These are phyloP conservation scores for Hippocampus barbouri DNA, from an alignment of 2,113 vertebrate genomes.

Conservation along the genomic window DNA sequence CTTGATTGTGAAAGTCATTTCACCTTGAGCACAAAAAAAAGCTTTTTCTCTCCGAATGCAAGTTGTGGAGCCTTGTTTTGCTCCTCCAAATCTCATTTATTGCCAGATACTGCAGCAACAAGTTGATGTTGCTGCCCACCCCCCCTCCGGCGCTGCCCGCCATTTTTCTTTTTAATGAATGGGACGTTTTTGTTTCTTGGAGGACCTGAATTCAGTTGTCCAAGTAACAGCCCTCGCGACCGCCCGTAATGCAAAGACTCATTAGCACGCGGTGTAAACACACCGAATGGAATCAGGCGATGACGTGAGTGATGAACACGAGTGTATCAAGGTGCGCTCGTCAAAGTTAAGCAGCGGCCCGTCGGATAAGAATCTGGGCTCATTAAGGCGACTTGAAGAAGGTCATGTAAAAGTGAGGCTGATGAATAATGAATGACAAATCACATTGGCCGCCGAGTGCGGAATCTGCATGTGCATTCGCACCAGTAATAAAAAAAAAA, in stretches of 20 bases:
- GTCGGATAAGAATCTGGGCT: not conserved
- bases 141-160: too few relatives aligned
- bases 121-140: too few relatives aligned
- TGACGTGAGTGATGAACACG: not conserved
- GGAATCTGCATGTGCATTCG: slow-evolving; percentile 11
- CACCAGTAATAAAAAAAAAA: slow-evolving; percentile 15
- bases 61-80: too few relatives aligned
- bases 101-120: too few relatives aligned
- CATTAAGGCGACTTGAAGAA: slow-evolving; percentile 18
- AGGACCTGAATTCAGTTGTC: not conserved
- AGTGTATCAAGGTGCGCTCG: not conserved
- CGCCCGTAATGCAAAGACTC: not conserved
- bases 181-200: not conserved
- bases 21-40: too few relatives aligned
- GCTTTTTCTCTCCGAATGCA: too few relatives aligned
- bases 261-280: not conserved
- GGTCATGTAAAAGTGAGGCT: slow-evolving; percentile 18
- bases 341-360: not conserved
- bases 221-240: not conserved
- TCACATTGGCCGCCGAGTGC: slow-evolving; percentile 6
- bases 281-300: not conserved
- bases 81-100: too few relatives aligned
- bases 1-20: too few relatives aligned
- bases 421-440: slow-evolving; percentile 40
- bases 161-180: too few relatives aligned